phyloP scores from a whole-genome alignment of 53 echinoderm and acorn worm species.

The Luidia sarsii region DNA sequence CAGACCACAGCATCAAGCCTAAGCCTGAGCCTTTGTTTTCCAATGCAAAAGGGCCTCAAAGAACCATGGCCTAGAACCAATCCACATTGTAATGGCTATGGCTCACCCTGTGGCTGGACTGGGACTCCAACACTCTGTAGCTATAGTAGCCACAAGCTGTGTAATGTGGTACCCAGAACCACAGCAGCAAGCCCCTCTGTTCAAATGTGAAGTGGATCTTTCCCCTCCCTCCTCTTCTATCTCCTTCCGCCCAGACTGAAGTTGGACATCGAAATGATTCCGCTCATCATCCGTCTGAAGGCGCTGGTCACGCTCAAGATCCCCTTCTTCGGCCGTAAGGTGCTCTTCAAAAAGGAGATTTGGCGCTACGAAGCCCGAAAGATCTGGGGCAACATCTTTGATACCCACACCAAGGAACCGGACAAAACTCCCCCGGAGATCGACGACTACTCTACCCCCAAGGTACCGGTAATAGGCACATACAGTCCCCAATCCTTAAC shows the following conservation, averaged over 20 bases:
- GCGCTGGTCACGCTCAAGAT: conserved; percentile 25
- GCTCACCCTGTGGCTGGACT: too few relatives aligned
- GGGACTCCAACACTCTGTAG: too few relatives aligned
- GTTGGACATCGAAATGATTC: conserved; percentile 40
- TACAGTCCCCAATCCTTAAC: not conserved
- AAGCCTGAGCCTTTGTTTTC: too few relatives aligned
- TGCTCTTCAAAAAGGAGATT: not conserved
- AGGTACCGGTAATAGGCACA: conserved; percentile 13
- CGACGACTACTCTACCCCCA: conserved; percentile 18
- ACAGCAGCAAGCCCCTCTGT: too few relatives aligned
- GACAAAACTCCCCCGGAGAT: conserved; percentile 39
- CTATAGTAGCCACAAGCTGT: too few relatives aligned
- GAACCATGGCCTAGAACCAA: too few relatives aligned
- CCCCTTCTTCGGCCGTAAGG: not conserved
- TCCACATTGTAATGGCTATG: too few relatives aligned
- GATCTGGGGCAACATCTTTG: conserved; percentile 34
- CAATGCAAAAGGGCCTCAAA: too few relatives aligned
- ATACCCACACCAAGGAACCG: conserved; percentile 32
- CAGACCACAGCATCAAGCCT: too few relatives aligned
- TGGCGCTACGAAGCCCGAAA: conserved; percentile 30
- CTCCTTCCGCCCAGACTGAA: too few relatives aligned
- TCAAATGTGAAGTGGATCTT: too few relatives aligned
- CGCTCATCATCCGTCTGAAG: conserved; percentile 24
- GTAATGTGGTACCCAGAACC: too few relatives aligned
- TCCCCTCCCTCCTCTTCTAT: not conserved